Base-by-base conservation (phyloP, 1,140 invertebrate species). In the Drosophila tristis region DNA sequence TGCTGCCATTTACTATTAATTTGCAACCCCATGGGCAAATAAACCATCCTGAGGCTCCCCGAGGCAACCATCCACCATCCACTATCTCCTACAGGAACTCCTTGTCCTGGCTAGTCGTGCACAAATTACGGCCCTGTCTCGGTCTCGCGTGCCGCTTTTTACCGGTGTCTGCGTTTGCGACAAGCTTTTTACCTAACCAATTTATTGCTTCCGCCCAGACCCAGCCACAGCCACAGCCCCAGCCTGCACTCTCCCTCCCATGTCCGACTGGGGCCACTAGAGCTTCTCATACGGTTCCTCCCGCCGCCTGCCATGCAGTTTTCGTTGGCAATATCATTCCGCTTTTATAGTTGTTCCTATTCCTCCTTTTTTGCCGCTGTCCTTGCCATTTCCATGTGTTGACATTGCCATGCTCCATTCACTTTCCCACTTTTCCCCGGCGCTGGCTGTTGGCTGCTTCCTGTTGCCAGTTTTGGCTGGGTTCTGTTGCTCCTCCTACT, bases 151-250 rank as follows among this genome's bases (percentile, higher is more conserved):
- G 82, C 54, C 60, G 61, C 47, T 78, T 87, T 87, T 72, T 72
- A 61, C 65, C 74, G 77, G 78, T 76, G 84, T 87, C 81, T 86
- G 66, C 75, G 75, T 89, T 77, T 79, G 70, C 74, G 71, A 89
- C 84, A 79, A 87, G 84, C 82, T 87, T 87, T 87, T 87, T 82
- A 81, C 79, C 78, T 78, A 89, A 89, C 82, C 84, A 87, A 87
- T 87, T 87, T 87, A 87, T 87, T 89, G 71, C 84, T 87, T 89
- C 82, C 82, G 84, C 72, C 49, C 55, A 35, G 51, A 47, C 45
- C 48, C 51, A 67, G 47, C 29, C 29, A 49, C 50, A 23, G 16
- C 11, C 60, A 59, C 47, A 49, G 16, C 11, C 60, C 70, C 47
- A 49, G 62, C 50, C 73, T 16, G 70, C 35, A 5, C 4, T 39